phyloP scores from a whole-genome alignment of 37 sponge, comb jelly and placozoan species.

The Haliclona indistincta region DNA sequence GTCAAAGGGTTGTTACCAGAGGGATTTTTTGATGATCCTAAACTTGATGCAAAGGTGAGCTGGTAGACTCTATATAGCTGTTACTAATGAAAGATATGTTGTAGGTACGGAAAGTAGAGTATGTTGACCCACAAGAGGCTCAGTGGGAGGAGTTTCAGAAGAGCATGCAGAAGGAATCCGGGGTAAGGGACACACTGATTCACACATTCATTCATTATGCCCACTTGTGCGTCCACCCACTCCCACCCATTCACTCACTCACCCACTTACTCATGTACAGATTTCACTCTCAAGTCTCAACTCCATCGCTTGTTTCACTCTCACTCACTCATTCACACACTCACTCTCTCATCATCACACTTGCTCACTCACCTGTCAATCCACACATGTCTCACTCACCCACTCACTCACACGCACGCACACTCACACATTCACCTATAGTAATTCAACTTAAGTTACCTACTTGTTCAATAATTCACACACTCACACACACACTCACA shows the following conservation, averaged over 20 bases:
- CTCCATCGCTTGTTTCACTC: no score
- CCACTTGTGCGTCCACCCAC: no score
- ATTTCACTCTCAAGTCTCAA: no score
- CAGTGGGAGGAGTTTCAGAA: slow-evolving; percentile 94
- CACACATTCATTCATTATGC: neutral
- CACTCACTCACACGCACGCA: no score
- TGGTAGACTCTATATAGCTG: neutral
- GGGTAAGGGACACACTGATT: slow-evolving; percentile 41
- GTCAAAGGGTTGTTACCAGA: no score
- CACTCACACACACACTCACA: slow-evolving; percentile 26
- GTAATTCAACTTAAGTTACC: neutral
- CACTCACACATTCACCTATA: no score
- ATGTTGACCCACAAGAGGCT: slow-evolving; percentile 66
- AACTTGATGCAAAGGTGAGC: slow-evolving; percentile 79
- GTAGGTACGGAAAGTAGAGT: slow-evolving; percentile 79
- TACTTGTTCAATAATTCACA: neutral
- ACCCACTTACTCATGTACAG: no score
- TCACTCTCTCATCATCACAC: no score
- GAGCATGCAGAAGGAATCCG: slow-evolving; percentile 73
- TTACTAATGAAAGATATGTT: neutral
- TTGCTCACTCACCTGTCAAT: no score
- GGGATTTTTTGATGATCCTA: slow-evolving; percentile 96
- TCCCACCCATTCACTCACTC: no score
- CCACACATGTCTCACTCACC: no score
- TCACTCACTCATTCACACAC: no score